A percentile compares a stretch with the other conserved stretches of the same genome.
Evolutionary conservation across 2,797 vertebrate genomes (phyloP).

Genomic region (Clarias fuscus): DNA sequence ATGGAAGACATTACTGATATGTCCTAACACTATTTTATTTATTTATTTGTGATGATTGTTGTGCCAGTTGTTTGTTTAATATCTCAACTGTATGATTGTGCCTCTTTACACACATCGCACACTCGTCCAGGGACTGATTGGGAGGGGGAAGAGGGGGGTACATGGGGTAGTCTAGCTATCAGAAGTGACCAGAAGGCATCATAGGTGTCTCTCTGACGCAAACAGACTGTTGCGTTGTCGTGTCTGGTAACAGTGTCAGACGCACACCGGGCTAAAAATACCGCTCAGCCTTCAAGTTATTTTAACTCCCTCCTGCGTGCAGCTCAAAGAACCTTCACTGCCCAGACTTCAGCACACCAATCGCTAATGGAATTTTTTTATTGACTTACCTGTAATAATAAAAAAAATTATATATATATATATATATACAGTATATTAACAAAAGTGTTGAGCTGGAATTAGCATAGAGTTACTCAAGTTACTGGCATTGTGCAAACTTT

Average conservation of each 20-base stretch:
- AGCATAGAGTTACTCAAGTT: not conserved
- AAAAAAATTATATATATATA: no score
- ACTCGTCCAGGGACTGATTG: not conserved
- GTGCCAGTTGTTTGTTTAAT: not conserved
- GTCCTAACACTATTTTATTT: not conserved
- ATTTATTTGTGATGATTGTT: not conserved
- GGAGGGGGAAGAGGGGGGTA: not conserved
- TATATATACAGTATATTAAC: no score
- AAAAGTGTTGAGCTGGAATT: not conserved
- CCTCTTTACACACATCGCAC: not conserved
- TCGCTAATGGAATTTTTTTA: not conserved
- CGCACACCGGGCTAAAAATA: constrained; percentile 89
- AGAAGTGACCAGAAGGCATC: constrained; percentile 84
- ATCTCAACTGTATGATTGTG: not conserved
- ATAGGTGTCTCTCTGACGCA: constrained; percentile 91
- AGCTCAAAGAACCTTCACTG: not conserved
- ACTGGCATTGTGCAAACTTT: not conserved
- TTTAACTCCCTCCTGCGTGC: constrained; percentile 67
- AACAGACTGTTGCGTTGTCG: constrained; percentile 84
- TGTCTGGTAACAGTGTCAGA: constrained; percentile 83
- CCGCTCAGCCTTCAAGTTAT: constrained; percentile 77
- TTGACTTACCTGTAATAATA: not conserved
- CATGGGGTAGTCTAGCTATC: constrained; percentile 61
- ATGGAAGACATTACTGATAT: no score
- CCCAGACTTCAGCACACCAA: no score